These are phyloP conservation scores for Chymomyza amoena DNA, from an alignment of 2,888 invertebrate species.

Conservation along the genomic window DNA sequence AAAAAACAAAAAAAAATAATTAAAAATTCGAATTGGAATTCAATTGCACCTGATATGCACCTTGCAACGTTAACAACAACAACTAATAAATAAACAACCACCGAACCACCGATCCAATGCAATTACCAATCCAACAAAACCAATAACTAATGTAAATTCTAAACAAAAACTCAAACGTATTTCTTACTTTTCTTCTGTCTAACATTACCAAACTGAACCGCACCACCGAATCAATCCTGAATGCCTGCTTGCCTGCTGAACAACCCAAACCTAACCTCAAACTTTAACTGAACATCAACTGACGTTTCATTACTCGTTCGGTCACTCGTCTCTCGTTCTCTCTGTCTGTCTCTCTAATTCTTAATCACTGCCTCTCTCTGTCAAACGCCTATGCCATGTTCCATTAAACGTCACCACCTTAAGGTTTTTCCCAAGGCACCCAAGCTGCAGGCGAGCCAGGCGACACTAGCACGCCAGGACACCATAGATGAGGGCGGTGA, in stretches of 20 bases:
- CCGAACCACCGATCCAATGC: constrained; percentile 3
- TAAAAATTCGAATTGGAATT: constrained; percentile 6
- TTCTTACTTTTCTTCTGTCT: constrained; percentile 15
- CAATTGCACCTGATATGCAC: constrained; percentile 16
- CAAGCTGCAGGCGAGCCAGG: constrained; percentile 82
- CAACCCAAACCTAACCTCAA: neutral
- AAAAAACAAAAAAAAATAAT: neutral
- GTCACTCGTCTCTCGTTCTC: neutral
- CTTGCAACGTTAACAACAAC: constrained; percentile 23
- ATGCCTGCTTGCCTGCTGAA: constrained; percentile 14
- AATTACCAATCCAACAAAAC: neutral
- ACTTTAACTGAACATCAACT: constrained; percentile 20
- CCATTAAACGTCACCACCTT: constrained; percentile 61
- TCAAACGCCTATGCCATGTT: constrained; percentile 35
- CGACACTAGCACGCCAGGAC: constrained; percentile 83
- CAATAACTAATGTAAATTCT: too few species aligned
- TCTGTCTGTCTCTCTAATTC: constrained; percentile 12
- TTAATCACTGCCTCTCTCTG: constrained; percentile 24
- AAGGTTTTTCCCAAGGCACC: constrained; percentile 85
- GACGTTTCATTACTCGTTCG: constrained; percentile 5
- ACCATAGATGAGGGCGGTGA: constrained; percentile 88
- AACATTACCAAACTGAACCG: constrained; percentile 12
- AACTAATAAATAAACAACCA: constrained; percentile 11
- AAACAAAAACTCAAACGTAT: constrained; percentile 10
- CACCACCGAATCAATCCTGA: constrained; percentile 29